Conservation (phyloP, 1,140 invertebrate species). For the Cecropterus lyciades region DNA sequence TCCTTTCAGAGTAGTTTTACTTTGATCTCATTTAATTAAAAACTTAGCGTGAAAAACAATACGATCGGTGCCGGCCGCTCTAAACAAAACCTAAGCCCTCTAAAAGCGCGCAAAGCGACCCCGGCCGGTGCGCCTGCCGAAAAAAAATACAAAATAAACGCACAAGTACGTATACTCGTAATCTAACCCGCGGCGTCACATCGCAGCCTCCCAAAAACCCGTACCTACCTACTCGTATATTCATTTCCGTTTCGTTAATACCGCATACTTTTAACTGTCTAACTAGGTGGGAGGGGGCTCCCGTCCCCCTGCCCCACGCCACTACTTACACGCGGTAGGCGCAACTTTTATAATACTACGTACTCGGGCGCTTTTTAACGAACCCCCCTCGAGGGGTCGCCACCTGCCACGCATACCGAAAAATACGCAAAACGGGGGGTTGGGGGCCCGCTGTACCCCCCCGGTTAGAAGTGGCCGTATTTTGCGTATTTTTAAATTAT, state of each 20-base stretch:
- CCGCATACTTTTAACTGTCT: slow-evolving; percentile 83
- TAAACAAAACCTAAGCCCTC: slow-evolving; percentile 51
- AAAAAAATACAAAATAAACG: slow-evolving; percentile 68
- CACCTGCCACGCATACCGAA: slow-evolving; percentile 79
- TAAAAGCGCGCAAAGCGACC: slow-evolving; percentile 24
- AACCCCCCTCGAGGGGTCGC: slow-evolving; percentile 67
- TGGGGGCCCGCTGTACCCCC: slow-evolving; percentile 47
- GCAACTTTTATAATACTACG: slow-evolving; percentile 83
- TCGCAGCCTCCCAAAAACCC: slow-evolving; percentile 73
- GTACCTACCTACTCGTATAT: slow-evolving; percentile 76
- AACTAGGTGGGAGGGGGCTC: slow-evolving; percentile 61
- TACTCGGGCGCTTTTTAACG: slow-evolving; percentile 79
- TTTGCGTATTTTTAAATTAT: slow-evolving; percentile 79
- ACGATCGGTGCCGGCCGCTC: slow-evolving; percentile 39
- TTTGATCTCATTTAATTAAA: slow-evolving; percentile 33
- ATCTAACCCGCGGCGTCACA: slow-evolving; percentile 71
- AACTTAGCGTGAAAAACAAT: slow-evolving; percentile 30
- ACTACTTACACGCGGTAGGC: slow-evolving; percentile 83
- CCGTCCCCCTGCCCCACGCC: slow-evolving; percentile 48
- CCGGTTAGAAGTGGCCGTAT: slow-evolving; percentile 74
- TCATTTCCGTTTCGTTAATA: slow-evolving; percentile 83
- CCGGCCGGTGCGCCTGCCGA: slow-evolving; percentile 40
- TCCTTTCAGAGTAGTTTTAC: slow-evolving; percentile 22
- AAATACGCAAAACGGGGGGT: slow-evolving; percentile 70
- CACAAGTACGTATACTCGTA: slow-evolving; percentile 70